Evolutionary conservation across 2,888 invertebrate genomes (phyloP).

Genomic region (Himalopsyche anomala): DNA sequence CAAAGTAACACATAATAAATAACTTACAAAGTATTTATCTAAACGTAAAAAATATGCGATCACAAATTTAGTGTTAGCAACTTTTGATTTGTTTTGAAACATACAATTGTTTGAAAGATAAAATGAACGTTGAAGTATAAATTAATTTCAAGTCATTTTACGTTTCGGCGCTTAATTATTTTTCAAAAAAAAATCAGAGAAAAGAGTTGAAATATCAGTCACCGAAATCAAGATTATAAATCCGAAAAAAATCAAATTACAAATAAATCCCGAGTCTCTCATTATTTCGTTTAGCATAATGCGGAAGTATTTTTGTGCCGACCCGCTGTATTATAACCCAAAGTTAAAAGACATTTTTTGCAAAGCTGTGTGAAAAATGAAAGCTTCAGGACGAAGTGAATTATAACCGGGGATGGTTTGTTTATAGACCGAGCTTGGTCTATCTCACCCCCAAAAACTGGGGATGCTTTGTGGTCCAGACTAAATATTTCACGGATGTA

Average conservation of each 20-base stretch:
- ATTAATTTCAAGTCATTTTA: too few relatives aligned
- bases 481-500: slow-evolving; percentile 40
- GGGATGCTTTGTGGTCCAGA: slow-evolving; percentile 21
- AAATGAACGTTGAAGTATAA: too few relatives aligned
- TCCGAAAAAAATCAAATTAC: slow-evolving; percentile 35
- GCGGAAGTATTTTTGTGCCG: neutral
- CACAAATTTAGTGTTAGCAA: too few relatives aligned
- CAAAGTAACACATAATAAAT: too few relatives aligned
- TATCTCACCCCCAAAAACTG: neutral
- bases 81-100: too few relatives aligned
- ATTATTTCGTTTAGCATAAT: slow-evolving; percentile 42
- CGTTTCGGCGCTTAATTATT: neutral
- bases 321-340: slow-evolving; percentile 55
- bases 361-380: neutral
- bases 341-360: slow-evolving; percentile 57
- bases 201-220: neutral
- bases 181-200: neutral
- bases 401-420: neutral
- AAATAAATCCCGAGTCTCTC: slow-evolving; percentile 37
- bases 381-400: slow-evolving; percentile 4
- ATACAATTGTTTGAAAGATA: too few relatives aligned
- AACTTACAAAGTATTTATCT: too few relatives aligned
- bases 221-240: slow-evolving; percentile 18
- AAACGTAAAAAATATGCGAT: too few relatives aligned
- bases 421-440: slow-evolving; percentile 11